phyloP scores from a whole-genome alignment of 2,888 invertebrate genomes.

The Orthosia cruda region DNA sequence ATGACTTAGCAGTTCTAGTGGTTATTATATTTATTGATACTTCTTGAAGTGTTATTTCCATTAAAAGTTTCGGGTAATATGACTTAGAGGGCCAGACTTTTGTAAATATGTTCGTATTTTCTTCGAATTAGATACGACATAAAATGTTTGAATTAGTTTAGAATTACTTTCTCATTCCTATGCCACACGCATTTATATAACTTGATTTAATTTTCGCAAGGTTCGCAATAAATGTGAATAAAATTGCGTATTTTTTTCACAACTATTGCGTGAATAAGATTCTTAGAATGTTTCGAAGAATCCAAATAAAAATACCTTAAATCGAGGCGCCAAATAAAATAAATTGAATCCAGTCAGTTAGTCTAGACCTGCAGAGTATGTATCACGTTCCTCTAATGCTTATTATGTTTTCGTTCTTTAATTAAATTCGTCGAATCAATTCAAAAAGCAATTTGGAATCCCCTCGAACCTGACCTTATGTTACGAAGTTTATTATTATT shows the following conservation, averaged over 20 bases:
- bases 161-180: conserved; percentile 31
- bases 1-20: conserved; percentile 26
- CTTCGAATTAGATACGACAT: background rate
- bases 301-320: conserved; percentile 63
- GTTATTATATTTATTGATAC: conserved; percentile 16
- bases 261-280: too few species aligned
- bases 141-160: background rate
- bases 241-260: conserved; percentile 45
- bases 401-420: conserved; percentile 52
- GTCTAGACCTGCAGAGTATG: conserved; percentile 52
- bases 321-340: conserved; percentile 64
- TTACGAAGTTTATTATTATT: conserved; percentile 39
- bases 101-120: background rate
- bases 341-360: conserved; percentile 63
- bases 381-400: conserved; percentile 55
- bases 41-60: conserved; percentile 16
- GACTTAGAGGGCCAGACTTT: background rate
- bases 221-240: conserved; percentile 48
- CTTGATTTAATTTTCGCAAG: conserved; percentile 51
- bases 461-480: conserved; percentile 37
- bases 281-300: conserved; percentile 55
- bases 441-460: conserved; percentile 51
- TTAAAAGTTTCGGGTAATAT: conserved; percentile 14
- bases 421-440: conserved; percentile 62
- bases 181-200: conserved; percentile 40